These are phyloP conservation scores for Ellobium chinense DNA, from an alignment of 2,888 invertebrate genomes.

Conservation along the genomic window DNA sequence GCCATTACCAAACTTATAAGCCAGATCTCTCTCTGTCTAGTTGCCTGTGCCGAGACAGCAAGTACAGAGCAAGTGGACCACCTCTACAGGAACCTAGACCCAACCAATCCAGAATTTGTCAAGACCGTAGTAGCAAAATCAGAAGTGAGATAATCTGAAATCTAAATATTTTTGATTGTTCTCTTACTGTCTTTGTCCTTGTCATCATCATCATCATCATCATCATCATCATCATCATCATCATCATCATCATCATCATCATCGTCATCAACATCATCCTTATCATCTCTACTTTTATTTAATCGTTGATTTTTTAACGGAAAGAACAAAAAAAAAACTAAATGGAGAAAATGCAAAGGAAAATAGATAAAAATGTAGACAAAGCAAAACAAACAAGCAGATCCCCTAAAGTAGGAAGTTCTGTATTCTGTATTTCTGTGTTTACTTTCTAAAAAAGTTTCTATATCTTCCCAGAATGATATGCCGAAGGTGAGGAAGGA, in stretches of 20 bases:
- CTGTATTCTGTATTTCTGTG: too few species aligned
- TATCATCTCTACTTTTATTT: background rate
- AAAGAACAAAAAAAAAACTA: too few species aligned
- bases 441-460: too few species aligned
- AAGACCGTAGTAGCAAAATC: slow-evolving; percentile 62
- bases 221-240: background rate
- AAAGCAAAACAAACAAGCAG: too few species aligned
- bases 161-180: background rate
- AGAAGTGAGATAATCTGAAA: slow-evolving; percentile 56
- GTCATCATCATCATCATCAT: background rate
- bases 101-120: slow-evolving; percentile 63
- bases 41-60: slow-evolving; percentile 56
- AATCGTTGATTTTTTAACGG: too few species aligned
- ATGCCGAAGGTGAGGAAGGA: slow-evolving; percentile 66
- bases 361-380: too few species aligned
- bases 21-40: too few species aligned
- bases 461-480: slow-evolving; percentile 61
- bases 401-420: too few species aligned
- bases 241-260: background rate
- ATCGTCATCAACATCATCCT: background rate
- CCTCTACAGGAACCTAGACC: slow-evolving; percentile 60
- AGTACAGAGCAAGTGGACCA: slow-evolving; percentile 59
- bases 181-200: background rate
- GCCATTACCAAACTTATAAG: too few species aligned
- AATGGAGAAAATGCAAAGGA: too few species aligned